Conservation (phyloP, 2,888 invertebrate species). For the Synanthedon andrenaeformis region DNA sequence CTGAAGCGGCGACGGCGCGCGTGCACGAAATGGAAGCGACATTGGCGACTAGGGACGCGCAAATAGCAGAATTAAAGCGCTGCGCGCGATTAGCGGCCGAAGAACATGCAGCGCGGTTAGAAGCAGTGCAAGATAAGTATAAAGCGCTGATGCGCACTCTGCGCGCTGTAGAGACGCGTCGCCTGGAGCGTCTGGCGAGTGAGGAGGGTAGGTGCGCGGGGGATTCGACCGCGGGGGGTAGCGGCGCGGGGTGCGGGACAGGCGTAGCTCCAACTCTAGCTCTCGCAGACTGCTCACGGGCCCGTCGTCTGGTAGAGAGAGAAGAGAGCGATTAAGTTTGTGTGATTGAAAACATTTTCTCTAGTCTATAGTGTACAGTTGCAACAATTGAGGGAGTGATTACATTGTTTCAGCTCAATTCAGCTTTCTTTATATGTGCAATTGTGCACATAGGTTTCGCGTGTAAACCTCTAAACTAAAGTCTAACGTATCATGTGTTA, state of each 20-base stretch:
- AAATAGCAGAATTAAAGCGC: conserved; percentile 56
- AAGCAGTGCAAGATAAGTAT: conserved; percentile 72
- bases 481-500: too few relatives aligned
- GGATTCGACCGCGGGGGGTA: conserved; percentile 71
- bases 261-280: conserved; percentile 58
- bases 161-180: conserved; percentile 65
- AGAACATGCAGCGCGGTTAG: conserved; percentile 71
- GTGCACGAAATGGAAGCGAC: conserved; percentile 67
- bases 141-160: conserved; percentile 67
- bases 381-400: too few relatives aligned
- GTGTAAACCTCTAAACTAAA: too few relatives aligned
- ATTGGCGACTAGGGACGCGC: conserved; percentile 36
- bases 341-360: neutral
- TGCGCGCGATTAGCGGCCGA: conserved; percentile 66
- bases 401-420: too few relatives aligned
- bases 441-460: too few relatives aligned
- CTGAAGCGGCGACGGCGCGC: conserved; percentile 44
- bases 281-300: conserved; percentile 16
- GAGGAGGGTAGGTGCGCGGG: conserved; percentile 27
- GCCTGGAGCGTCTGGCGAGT: conserved; percentile 61
- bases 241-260: conserved; percentile 59
- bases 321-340: conserved; percentile 2
- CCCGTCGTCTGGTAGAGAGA: conserved; percentile 16
- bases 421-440: too few relatives aligned
- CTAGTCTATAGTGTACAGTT: too few relatives aligned